Evolutionary conservation across 1,140 invertebrate species (phyloP).

Genomic region (Hypothenemus hampei): DNA sequence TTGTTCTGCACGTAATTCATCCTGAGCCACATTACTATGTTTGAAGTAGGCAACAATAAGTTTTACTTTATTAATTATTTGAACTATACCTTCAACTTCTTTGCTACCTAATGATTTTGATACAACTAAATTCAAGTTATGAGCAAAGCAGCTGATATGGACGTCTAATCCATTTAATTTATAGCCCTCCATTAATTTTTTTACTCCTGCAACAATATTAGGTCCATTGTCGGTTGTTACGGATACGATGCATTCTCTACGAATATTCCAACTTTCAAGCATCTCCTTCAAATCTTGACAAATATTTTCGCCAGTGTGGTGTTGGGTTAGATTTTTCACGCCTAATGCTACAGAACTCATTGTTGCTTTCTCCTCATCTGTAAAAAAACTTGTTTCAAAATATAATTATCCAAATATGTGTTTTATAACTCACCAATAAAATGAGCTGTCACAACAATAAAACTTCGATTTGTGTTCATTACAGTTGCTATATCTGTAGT

Average conservation of each 20-base stretch:
- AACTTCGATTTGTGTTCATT: neutral
- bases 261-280: neutral
- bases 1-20: constrained; percentile 1
- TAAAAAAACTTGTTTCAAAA: neutral
- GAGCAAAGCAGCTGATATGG: neutral
- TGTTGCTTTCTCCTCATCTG: neutral
- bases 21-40: constrained; percentile 5
- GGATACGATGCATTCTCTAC: neutral
- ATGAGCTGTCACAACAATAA: neutral
- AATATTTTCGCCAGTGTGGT: neutral
- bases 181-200: neutral
- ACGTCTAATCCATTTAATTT: too few relatives aligned
- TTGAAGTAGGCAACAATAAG: constrained; percentile 8
- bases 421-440: too few relatives aligned
- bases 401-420: too few relatives aligned
- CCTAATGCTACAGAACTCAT: neutral
- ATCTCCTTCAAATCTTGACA: neutral
- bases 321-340: neutral
- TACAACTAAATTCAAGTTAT: constrained; percentile 3
- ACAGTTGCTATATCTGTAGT: neutral
- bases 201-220: neutral
- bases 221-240: neutral
- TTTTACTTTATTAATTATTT: constrained; percentile 9
- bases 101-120: neutral
- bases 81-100: neutral